A percentile compares a stretch with the other conserved stretches of the same genome.
These are phyloP conservation scores for Plagodis pulveraria DNA, from an alignment of 2,888 invertebrate species.

Conservation along the genomic window DNA sequence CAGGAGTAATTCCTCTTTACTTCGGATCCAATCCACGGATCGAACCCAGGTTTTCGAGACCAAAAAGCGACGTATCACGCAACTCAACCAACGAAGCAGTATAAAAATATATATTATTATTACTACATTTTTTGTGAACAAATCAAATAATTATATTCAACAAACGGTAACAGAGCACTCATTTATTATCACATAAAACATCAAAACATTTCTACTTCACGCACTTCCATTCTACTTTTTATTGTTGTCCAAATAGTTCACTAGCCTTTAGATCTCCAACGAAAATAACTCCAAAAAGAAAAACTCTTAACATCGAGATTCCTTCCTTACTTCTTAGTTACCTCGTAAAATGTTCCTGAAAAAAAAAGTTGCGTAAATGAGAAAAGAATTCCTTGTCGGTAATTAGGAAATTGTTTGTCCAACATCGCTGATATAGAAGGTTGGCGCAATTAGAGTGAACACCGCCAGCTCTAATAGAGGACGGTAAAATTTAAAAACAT, in stretches of 20 bases:
- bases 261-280: constrained; percentile 16
- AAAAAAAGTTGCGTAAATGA: constrained; percentile 29
- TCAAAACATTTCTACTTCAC: not conserved
- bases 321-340: constrained; percentile 25
- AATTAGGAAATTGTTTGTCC: constrained; percentile 41
- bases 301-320: constrained; percentile 15
- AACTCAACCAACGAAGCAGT: too few relatives aligned
- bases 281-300: constrained; percentile 22
- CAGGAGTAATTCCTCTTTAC: too few relatives aligned
- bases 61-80: too few relatives aligned
- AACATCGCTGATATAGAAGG: constrained; percentile 36
- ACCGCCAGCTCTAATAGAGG: constrained; percentile 24
- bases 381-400: constrained; percentile 32
- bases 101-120: too few relatives aligned
- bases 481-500: constrained; percentile 23
- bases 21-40: too few relatives aligned
- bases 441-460: constrained; percentile 30
- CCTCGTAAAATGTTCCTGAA: constrained; percentile 31
- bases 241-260: constrained; percentile 21
- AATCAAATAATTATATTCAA: too few relatives aligned
- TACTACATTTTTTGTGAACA: too few relatives aligned
- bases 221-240: constrained; percentile 5
- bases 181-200: constrained; percentile 14
- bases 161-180: not conserved
- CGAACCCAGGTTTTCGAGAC: too few relatives aligned